These are phyloP conservation scores for Syngnathoides biaculeatus DNA, from an alignment of 2,113 vertebrate species.

Conservation along the genomic window DNA sequence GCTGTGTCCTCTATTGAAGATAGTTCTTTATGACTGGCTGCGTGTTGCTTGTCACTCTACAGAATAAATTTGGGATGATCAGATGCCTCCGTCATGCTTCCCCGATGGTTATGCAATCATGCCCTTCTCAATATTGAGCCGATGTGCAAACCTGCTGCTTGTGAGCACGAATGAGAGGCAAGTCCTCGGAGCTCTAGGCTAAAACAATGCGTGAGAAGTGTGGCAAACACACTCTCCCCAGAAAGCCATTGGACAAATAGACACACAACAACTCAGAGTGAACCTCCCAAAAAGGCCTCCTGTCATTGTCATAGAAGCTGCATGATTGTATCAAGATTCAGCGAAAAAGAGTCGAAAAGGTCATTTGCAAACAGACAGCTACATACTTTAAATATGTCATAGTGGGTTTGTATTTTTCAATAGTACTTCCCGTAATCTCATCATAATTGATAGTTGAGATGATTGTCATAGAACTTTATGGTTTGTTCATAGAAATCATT, in stretches of 20 bases:
- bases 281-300: not conserved
- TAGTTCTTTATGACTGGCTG: constrained; percentile 7
- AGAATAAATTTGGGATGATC: constrained; percentile 13
- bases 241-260: not conserved
- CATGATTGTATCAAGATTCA: not conserved
- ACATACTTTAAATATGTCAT: not conserved
- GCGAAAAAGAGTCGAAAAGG: not conserved
- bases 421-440: not conserved
- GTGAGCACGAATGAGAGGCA: constrained; percentile 5
- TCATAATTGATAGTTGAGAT: not conserved
- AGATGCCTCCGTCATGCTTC: constrained; percentile 9
- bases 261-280: not conserved
- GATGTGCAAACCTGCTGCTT: constrained; percentile 7
- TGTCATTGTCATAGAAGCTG: not conserved
- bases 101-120: constrained; percentile 9
- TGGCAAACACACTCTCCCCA: not conserved
- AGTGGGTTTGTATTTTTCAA: not conserved
- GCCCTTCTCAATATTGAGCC: constrained; percentile 4
- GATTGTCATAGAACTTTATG: not conserved
- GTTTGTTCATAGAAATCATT: not conserved
- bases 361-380: not conserved
- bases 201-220: constrained; percentile 1
- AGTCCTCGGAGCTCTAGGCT: constrained; percentile 9
- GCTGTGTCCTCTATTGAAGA: constrained; percentile 2
- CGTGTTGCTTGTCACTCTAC: constrained; percentile 6